phyloP scores from a whole-genome alignment of 2,888 invertebrate species.

The Platynereis dumerilii region DNA sequence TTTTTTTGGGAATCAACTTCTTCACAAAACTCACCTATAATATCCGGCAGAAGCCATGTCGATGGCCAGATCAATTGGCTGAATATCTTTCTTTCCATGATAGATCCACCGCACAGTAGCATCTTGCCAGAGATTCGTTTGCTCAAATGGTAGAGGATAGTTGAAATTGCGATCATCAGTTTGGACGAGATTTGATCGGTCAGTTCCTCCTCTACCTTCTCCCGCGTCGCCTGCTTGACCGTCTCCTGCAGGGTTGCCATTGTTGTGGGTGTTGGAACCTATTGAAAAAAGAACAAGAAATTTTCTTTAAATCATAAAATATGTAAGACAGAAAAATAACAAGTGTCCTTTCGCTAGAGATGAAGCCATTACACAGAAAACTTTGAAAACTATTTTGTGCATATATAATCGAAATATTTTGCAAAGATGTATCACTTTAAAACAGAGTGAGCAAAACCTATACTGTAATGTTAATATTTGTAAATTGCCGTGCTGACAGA shows the following conservation, averaged over 20 bases:
- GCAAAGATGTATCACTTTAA: too few relatives aligned
- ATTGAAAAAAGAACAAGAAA: slow-evolving; percentile 23
- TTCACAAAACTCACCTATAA: slow-evolving; percentile 49
- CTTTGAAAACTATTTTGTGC: too few relatives aligned
- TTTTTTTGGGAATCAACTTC: too few relatives aligned
- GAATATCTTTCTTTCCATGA: slow-evolving; percentile 42
- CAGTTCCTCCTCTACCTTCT: slow-evolving; percentile 57
- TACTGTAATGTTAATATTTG: too few relatives aligned
- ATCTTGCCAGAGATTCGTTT: slow-evolving; percentile 52
- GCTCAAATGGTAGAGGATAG: slow-evolving; percentile 56
- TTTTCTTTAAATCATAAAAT: too few relatives aligned
- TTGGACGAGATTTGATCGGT: slow-evolving; percentile 58
- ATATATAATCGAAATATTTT: too few relatives aligned
- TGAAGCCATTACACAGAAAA: too few relatives aligned
- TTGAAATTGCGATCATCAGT: slow-evolving; percentile 51
- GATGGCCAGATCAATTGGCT: slow-evolving; percentile 52
- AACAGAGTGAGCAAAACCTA: too few relatives aligned
- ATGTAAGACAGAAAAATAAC: too few relatives aligned
- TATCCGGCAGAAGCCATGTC: slow-evolving; percentile 59
- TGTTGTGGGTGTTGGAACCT: slow-evolving; percentile 62
- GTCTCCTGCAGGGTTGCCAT: slow-evolving; percentile 55
- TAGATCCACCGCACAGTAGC: slow-evolving; percentile 53
- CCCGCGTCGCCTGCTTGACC: slow-evolving; percentile 60
- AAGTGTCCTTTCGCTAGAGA: too few relatives aligned
- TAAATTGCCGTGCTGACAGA: too few relatives aligned